Conservation (phyloP, 2,888 invertebrate genomes). For the Orthosia cruda region DNA sequence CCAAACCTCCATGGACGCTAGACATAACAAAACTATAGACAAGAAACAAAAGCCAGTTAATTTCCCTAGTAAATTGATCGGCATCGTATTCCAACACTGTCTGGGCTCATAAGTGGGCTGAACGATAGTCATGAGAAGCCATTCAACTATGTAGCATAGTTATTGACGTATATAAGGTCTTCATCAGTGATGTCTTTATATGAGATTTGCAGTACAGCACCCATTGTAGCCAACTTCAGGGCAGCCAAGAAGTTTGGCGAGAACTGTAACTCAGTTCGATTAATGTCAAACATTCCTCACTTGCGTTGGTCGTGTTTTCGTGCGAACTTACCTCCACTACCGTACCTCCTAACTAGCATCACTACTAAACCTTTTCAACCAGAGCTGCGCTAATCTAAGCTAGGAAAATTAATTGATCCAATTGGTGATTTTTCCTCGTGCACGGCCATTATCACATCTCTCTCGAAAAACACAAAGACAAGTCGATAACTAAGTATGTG, state of each 20-base stretch:
- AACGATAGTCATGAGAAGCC: conserved; percentile 2
- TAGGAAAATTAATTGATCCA: not conserved
- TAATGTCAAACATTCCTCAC: not conserved
- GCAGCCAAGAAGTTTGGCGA: too few species aligned
- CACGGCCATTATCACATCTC: not conserved
- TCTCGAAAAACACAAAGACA: not conserved
- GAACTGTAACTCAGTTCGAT: not conserved
- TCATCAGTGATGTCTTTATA: too few species aligned
- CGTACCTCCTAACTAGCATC: not conserved
- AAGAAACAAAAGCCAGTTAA: conserved; percentile 15
- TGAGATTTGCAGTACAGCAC: too few species aligned
- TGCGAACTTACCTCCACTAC: not conserved
- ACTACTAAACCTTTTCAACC: not conserved
- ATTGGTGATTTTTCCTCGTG: not conserved
- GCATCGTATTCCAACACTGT: conserved; percentile 3
- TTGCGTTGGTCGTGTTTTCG: too few species aligned
- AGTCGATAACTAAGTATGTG: too few species aligned
- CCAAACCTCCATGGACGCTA: not conserved
- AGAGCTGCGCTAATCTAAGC: not conserved
- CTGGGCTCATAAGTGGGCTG: not conserved
- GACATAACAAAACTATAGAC: conserved; percentile 15
- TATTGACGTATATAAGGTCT: not conserved
- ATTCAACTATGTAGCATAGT: conserved; percentile 17
- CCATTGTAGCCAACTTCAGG: too few species aligned
- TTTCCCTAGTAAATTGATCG: conserved; percentile 1